Evolutionary conservation across 2,113 vertebrate species (phyloP).

Genomic region (Spea bombifrons): DNA sequence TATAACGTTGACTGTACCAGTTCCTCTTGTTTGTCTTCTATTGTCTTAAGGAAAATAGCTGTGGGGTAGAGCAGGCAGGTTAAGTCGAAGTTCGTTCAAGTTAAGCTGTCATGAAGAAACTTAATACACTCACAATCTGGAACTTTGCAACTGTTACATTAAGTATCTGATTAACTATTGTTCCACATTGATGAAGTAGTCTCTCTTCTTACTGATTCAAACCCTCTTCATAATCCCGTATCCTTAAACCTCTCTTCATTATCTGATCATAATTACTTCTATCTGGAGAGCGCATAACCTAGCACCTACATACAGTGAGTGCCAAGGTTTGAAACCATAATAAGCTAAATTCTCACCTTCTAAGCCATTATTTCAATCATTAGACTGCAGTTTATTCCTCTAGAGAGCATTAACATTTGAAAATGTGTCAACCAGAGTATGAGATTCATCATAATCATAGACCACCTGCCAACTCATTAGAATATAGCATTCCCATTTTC

Average conservation of each 20-base stretch:
- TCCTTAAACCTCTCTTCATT: slow-evolving; percentile 59
- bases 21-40: slow-evolving; percentile 20
- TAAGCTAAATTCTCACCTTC: slow-evolving; percentile 64
- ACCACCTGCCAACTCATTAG: slow-evolving; percentile 64
- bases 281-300: slow-evolving; percentile 58
- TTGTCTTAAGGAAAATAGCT: slow-evolving; percentile 34
- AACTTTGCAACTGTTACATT: slow-evolving; percentile 39
- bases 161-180: slow-evolving; percentile 60
- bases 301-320: slow-evolving; percentile 59
- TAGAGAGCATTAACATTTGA: slow-evolving; percentile 69
- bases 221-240: slow-evolving; percentile 55
- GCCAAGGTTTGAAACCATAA: slow-evolving; percentile 62
- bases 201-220: slow-evolving; percentile 52
- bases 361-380: slow-evolving; percentile 67
- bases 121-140: slow-evolving; percentile 41
- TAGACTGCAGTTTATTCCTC: slow-evolving; percentile 66
- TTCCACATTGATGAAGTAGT: slow-evolving; percentile 57
- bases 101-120: slow-evolving; percentile 45
- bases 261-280: slow-evolving; percentile 57
- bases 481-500: slow-evolving; percentile 60
- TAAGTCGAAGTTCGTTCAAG: slow-evolving; percentile 44
- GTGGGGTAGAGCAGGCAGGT: slow-evolving; percentile 20
- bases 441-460: slow-evolving; percentile 64
- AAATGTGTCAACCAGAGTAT: slow-evolving; percentile 65
- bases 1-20: slow-evolving; percentile 13